Conservation (phyloP, 2,888 invertebrate genomes). For the Drosophila cracens region DNA sequence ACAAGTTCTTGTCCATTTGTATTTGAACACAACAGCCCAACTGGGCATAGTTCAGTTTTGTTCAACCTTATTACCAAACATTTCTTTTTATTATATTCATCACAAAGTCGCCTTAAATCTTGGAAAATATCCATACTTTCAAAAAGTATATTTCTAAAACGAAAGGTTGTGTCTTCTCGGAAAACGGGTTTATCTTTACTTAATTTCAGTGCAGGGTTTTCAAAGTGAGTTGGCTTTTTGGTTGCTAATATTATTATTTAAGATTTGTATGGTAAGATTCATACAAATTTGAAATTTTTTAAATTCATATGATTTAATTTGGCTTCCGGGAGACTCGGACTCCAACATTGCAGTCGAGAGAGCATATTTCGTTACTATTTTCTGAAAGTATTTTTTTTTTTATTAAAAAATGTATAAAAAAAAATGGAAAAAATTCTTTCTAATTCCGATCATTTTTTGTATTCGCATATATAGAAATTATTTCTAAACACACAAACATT, state of each 20-base stretch:
- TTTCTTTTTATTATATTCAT: no score
- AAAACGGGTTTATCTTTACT: background rate
- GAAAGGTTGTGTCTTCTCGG: accelerated
- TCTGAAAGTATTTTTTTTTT: background rate
- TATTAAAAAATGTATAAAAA: background rate
- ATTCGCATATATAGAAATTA: background rate
- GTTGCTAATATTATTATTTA: background rate
- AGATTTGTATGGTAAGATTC: background rate
- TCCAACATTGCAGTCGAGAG: no score
- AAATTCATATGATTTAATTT: background rate
- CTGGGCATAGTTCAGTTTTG: background rate
- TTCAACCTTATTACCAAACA: background rate
- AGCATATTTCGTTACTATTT: background rate
- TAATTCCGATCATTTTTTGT: background rate
- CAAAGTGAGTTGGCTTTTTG: background rate
- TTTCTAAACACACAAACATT: no score
- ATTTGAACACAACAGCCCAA: background rate
- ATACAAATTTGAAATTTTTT: background rate
- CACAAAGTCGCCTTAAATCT: no score
- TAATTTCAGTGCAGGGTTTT: background rate
- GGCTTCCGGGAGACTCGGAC: no score
- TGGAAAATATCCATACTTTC: no score
- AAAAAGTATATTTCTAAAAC: background rate
- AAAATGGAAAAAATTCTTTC: background rate
- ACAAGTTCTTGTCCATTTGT: background rate